Evolutionary conservation across 2,888 invertebrate species (phyloP).

Genomic region (Habrosyne pyritoides): DNA sequence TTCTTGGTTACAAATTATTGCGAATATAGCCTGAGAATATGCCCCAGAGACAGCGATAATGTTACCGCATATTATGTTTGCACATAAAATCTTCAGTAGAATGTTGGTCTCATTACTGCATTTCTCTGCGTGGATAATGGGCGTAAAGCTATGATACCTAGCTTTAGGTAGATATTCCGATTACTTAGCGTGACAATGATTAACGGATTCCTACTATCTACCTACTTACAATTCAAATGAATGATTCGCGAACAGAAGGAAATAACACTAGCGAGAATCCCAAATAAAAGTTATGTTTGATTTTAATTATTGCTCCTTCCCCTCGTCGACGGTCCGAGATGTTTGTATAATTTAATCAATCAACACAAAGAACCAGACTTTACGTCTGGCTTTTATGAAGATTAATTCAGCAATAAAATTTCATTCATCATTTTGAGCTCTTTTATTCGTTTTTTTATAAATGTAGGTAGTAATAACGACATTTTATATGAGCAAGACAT

Average conservation of each 20-base stretch:
- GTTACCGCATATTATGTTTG: no score
- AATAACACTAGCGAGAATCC: background rate
- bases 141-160: background rate
- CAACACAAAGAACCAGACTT: background rate
- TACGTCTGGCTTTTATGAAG: background rate
- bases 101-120: no score
- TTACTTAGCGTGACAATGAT: no score
- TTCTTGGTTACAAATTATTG: no score
- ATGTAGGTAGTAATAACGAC: background rate
- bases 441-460: background rate
- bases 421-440: background rate
- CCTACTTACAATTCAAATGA: background rate
- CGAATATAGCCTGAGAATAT: no score
- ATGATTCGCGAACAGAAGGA: background rate
- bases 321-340: background rate
- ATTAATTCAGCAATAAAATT: background rate
- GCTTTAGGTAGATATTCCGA: no score
- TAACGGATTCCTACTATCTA: no score
- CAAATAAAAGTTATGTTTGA: background rate
- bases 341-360: constrained; percentile 1
- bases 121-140: no score
- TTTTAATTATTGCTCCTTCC: background rate
- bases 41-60: no score
- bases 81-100: no score
- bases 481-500: background rate